Conservation (phyloP, 2,888 invertebrate species). For the Calameuta pallipes region DNA sequence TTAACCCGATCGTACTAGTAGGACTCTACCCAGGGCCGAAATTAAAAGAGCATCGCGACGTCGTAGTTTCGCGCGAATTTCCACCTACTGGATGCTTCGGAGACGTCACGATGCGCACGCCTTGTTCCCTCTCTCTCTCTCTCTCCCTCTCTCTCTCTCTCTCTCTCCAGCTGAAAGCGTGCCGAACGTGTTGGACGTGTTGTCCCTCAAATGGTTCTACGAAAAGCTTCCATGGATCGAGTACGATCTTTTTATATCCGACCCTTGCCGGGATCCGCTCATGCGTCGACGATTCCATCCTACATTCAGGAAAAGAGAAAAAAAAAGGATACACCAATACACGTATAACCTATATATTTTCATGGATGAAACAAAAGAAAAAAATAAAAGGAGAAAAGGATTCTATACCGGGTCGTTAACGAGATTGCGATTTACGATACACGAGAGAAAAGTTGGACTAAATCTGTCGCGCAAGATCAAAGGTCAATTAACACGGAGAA, state of each 20-base stretch:
- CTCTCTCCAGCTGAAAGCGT: neutral
- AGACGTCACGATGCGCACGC: neutral
- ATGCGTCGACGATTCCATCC: neutral
- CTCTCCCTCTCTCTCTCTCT: no score
- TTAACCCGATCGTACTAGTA: constrained; percentile 3
- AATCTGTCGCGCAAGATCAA: neutral
- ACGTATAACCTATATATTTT: neutral
- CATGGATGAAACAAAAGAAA: neutral
- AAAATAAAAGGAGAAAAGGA: neutral
- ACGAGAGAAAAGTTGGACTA: neutral
- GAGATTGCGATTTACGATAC: neutral
- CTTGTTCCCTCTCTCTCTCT: neutral
- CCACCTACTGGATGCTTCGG: neutral
- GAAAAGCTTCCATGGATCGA: neutral
- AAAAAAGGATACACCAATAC: neutral
- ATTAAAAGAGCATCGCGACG: neutral
- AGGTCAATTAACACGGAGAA: neutral
- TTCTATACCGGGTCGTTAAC: neutral
- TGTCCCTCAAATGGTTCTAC: neutral
- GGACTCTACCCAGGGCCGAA: neutral
- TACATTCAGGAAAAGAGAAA: neutral
- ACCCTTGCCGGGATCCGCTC: neutral
- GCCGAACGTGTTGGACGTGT: neutral
- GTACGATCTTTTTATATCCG: neutral
- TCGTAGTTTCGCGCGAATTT: neutral